Conservation (phyloP, 2,797 vertebrate species). For the Graptemys geographica region DNA sequence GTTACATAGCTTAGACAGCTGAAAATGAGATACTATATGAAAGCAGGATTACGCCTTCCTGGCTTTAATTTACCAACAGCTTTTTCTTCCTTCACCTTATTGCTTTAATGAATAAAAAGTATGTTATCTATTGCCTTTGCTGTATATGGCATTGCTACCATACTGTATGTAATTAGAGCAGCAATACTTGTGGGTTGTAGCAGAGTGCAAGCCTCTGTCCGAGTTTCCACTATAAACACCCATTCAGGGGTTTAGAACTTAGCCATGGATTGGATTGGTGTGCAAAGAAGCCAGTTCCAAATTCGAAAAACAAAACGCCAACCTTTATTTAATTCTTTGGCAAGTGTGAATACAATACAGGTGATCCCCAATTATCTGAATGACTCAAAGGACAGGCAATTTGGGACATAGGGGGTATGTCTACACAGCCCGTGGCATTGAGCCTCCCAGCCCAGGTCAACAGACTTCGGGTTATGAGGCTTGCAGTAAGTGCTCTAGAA, state of each 20-base stretch:
- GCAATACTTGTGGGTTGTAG: neutral
- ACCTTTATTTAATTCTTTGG: neutral
- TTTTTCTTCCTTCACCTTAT: fast-evolving
- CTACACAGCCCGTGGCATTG: neutral
- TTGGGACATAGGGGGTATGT: neutral
- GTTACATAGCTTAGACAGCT: neutral
- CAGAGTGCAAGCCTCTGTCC: neutral
- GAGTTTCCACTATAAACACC: neutral
- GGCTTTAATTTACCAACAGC: neutral
- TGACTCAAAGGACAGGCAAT: neutral
- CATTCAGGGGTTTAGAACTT: neutral
- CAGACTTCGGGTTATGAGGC: neutral
- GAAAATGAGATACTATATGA: constrained; percentile 17
- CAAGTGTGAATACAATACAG: neutral
- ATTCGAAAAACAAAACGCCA: fast-evolving
- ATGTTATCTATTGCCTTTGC: neutral
- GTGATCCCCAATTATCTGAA: neutral
- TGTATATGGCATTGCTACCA: neutral
- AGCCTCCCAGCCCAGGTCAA: neutral
- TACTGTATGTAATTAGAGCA: neutral
- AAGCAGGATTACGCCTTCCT: neutral
- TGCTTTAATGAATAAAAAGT: neutral
- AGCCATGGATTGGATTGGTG: neutral
- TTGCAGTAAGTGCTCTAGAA: no score
- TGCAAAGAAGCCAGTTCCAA: neutral